These are phyloP conservation scores for Eudemis profundana DNA, from an alignment of 2,888 invertebrate genomes.

Conservation along the genomic window DNA sequence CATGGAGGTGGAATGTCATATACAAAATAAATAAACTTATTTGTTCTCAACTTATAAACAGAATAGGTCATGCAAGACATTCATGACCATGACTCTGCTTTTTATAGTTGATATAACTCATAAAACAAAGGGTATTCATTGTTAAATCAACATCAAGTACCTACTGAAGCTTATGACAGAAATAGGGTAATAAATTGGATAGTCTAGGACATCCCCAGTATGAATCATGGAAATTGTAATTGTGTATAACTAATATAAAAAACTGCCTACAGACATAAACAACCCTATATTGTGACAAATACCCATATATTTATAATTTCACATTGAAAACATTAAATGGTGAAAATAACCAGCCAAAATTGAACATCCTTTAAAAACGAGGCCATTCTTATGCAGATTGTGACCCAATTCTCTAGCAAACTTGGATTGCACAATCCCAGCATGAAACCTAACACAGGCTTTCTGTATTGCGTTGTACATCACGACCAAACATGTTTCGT, in stretches of 20 bases:
- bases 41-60: no score
- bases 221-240: no score
- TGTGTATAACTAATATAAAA: background rate
- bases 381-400: conserved; percentile 37
- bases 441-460: conserved; percentile 20
- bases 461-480: conserved; percentile 18
- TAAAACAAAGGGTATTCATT: no score
- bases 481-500: conserved; percentile 29
- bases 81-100: no score
- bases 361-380: conserved; percentile 27
- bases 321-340: background rate
- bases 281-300: background rate
- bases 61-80: no score
- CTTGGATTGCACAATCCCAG: conserved; percentile 29
- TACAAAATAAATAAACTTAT: no score
- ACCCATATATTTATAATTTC: background rate
- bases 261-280: conserved; percentile 10
- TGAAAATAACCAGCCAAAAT: conserved; percentile 5
- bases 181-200: no score
- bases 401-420: conserved; percentile 42
- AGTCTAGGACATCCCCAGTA: no score
- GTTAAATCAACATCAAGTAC: no score
- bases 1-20: no score
- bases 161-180: no score
- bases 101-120: no score